Evolutionary conservation across 2,888 invertebrate species (phyloP), one percentile per base, ranked within the genome.

Genomic region (Phyllotreta striolata): DNA sequence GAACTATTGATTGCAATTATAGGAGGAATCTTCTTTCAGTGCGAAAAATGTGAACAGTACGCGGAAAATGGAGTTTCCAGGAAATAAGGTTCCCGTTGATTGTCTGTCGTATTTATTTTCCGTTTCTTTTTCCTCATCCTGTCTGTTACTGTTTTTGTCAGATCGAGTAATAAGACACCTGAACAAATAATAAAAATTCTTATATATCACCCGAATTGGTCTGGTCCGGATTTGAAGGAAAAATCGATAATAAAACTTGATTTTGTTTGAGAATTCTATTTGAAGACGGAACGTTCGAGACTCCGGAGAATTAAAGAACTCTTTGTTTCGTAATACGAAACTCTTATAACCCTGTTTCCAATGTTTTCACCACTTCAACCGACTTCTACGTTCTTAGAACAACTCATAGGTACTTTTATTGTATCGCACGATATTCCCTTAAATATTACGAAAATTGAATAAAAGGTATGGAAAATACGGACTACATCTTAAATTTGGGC

Each of bases 101-200:
- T 68, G 71, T 71, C 59, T 69, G 71, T 67, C 66, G 57, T 66
- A 67, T 70, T 68, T 65, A 68, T 70, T 70, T 70, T 71, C 70
- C 68, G 66, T 64, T 66, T 68, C 63, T 63, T 64, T 64, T 61
- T 66, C 57, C 57, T 12, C 56, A 39, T 63, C 49, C 61, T 52
- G 65, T 66, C 64, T 66, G 66, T 64, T 70, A 57, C 64, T 68
- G 67, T 68, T 72, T 69, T 70, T 69, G 70, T 69, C 68, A 72
- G 66, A 65, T 69, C 63, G 62, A 68, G 70, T 67, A 70, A 72
- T 69, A 67, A 70, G 64, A 72, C 70, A 73, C 72, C 70, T 73
- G 71, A 70, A 66, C 68, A 70, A 72, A 71, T 69, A 66, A 66
- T 60, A 62, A 58, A 64, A 64, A 64, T 61, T 60, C 56, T 63